phyloP scores from a whole-genome alignment of 2,888 invertebrate species.

The Molorchus minor region DNA sequence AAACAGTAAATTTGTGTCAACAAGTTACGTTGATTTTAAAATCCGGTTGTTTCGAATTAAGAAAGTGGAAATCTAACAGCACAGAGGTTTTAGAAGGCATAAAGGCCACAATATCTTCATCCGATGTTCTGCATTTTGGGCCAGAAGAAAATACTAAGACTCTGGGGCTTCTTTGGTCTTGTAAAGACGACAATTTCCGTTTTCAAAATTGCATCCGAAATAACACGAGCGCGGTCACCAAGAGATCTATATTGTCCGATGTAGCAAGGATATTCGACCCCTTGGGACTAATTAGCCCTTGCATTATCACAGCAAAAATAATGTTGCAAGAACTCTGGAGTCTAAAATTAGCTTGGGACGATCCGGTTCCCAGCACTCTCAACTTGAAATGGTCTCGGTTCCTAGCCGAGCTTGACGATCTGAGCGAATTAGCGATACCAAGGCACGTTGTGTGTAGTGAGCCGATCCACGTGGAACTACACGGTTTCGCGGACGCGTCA shows the following conservation, averaged over 20 bases:
- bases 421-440: background rate
- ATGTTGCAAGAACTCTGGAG: conserved; percentile 1
- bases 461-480: background rate
- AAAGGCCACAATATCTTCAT: background rate
- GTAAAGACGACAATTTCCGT: conserved; percentile 1
- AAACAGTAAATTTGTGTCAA: background rate
- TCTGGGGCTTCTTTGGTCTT: conserved; percentile 18
- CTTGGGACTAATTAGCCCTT: background rate
- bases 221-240: background rate
- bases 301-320: conserved; percentile 1
- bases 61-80: conserved; percentile 18
- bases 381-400: background rate
- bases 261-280: conserved; percentile 1
- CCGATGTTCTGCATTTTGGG: background rate
- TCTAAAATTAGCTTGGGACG: conserved; percentile 2
- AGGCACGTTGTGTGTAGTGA: background rate
- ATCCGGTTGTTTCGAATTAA: conserved; percentile 7
- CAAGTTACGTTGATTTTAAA: conserved; percentile 5
- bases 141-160: conserved; percentile 10
- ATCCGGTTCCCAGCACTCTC: background rate
- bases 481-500: background rate
- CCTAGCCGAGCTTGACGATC: background rate
- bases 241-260: conserved; percentile 12
- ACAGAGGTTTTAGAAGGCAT: background rate
- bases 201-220: background rate